Conservation (phyloP, 2,113 vertebrate genomes). For the Phyllostomus hastatus region DNA sequence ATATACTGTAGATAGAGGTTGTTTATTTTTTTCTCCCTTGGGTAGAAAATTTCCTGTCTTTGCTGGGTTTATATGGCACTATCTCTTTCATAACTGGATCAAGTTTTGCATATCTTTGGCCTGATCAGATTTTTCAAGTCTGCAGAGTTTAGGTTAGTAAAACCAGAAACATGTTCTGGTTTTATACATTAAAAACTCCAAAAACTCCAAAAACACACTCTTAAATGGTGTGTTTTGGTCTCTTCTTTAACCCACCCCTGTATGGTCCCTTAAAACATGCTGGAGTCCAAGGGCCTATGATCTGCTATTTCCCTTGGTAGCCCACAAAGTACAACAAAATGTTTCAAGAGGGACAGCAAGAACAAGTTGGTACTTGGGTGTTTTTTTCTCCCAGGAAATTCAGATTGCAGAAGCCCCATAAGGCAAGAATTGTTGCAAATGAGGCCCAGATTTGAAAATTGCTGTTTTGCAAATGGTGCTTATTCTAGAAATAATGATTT, state of each 20-base stretch:
- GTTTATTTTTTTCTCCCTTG: background rate
- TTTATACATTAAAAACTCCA: background rate
- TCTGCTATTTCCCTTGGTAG: background rate
- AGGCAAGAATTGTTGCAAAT: background rate
- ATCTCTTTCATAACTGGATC: background rate
- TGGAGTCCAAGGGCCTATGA: background rate
- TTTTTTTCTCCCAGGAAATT: background rate
- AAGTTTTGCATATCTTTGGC: conserved; percentile 3
- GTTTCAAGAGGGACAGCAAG: background rate
- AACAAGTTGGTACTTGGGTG: background rate
- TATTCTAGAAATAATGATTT: conserved; percentile 1
- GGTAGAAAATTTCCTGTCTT: background rate
- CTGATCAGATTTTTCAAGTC: background rate
- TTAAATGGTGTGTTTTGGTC: background rate
- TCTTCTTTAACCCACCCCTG: background rate
- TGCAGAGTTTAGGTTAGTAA: background rate
- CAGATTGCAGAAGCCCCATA: background rate
- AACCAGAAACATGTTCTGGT: background rate
- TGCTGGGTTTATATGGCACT: background rate
- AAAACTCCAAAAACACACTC: too few relatives aligned
- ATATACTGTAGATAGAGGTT: background rate
- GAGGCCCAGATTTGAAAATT: conserved; percentile 35
- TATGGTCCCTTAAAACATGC: background rate
- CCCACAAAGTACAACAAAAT: background rate
- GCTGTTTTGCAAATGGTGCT: conserved; percentile 35